These are phyloP conservation scores for Mya arenaria DNA, from an alignment of 1,140 invertebrate species.

Conservation along the genomic window DNA sequence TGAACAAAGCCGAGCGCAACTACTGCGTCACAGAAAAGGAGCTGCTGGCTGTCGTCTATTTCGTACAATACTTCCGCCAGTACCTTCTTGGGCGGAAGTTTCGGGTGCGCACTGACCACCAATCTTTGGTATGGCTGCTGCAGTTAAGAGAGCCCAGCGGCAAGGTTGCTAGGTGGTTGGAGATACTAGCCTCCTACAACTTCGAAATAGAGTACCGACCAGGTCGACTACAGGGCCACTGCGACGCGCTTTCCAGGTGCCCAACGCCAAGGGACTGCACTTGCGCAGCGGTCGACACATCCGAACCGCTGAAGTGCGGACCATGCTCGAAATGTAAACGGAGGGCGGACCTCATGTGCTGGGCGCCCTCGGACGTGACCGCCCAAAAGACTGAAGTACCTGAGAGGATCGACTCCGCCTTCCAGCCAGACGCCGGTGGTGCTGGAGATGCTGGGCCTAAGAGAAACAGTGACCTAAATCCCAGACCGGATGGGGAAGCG, in stretches of 20 bases:
- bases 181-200: slow-evolving; percentile 55
- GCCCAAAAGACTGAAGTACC: slow-evolving; percentile 56
- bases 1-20: slow-evolving; percentile 78
- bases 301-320: slow-evolving; percentile 10
- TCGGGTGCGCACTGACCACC: slow-evolving; percentile 58
- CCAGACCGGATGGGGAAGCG: neutral
- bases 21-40: slow-evolving; percentile 63
- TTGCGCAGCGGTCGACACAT: neutral
- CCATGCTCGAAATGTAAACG: neutral
- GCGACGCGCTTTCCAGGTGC: slow-evolving; percentile 51
- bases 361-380: neutral
- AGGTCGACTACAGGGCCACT: slow-evolving; percentile 45
- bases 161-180: slow-evolving; percentile 64
- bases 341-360: neutral
- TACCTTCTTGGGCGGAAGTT: slow-evolving; percentile 56
- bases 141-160: slow-evolving; percentile 63
- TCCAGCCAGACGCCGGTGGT: neutral
- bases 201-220: slow-evolving; percentile 47
- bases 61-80: slow-evolving; percentile 40
- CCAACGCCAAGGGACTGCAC: neutral
- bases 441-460: neutral
- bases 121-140: slow-evolving; percentile 20
- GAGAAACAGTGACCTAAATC: neutral
- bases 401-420: neutral
- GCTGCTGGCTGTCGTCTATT: slow-evolving; percentile 54